These are phyloP conservation scores for Synergus laeviventris DNA, from an alignment of 2,888 invertebrate species.

Conservation along the genomic window DNA sequence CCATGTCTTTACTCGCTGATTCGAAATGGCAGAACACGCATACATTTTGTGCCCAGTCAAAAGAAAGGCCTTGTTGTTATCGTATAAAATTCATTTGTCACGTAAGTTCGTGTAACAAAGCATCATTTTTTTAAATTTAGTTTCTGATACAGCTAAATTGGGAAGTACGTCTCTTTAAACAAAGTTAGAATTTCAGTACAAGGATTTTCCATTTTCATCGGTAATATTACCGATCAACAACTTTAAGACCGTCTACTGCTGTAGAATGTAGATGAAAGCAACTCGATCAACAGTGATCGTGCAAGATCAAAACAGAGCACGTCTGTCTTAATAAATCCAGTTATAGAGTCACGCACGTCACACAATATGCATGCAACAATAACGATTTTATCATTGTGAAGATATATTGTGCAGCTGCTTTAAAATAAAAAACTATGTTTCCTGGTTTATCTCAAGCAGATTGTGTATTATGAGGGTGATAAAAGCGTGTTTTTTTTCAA, in stretches of 20 bases:
- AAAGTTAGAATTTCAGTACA: background rate
- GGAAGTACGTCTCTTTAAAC: background rate
- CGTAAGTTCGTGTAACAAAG: background rate
- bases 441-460: too few species aligned
- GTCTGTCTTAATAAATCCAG: background rate
- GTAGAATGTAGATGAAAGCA: background rate
- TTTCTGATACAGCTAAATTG: background rate
- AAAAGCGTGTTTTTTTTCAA: too few species aligned
- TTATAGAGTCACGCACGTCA: too few species aligned
- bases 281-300: constrained; percentile 4
- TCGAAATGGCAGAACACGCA: constrained; percentile 51
- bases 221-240: too few species aligned
- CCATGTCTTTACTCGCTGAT: constrained; percentile 68
- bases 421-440: too few species aligned
- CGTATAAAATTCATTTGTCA: background rate
- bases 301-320: constrained; percentile 1
- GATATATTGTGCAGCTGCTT: background rate
- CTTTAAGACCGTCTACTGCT: background rate
- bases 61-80: constrained; percentile 43
- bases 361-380: background rate
- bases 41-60: background rate
- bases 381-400: background rate
- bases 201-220: too few species aligned
- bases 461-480: too few species aligned
- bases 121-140: background rate